A percentile compares a stretch with the other conserved stretches of the same genome.
These are phyloP conservation scores for Sebastes cheni DNA, from an alignment of 2,797 vertebrate species.

Conservation along the genomic window DNA sequence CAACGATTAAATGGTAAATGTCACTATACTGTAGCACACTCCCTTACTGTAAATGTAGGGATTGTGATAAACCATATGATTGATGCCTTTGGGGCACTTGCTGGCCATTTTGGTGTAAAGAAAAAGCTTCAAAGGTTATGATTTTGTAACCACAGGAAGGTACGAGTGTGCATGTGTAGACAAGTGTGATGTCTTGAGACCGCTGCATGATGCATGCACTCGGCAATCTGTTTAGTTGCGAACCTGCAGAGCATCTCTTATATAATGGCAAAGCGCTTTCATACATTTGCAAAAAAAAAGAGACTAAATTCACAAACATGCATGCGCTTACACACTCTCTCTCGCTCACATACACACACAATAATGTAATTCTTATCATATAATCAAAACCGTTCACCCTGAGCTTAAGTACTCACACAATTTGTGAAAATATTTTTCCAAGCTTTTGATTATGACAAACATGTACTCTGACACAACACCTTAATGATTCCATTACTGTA, in stretches of 20 bases:
- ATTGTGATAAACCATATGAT: constrained; percentile 8
- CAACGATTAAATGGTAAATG: neutral
- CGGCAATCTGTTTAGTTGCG: constrained; percentile 23
- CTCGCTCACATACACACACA: neutral
- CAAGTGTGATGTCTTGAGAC: constrained; percentile 30
- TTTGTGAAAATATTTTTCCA: constrained; percentile 11
- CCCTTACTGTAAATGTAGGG: neutral
- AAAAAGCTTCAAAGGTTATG: neutral
- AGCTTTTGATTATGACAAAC: constrained; percentile 14
- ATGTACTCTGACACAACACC: neutral
- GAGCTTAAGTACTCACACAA: neutral
- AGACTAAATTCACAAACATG: neutral
- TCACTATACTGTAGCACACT: neutral
- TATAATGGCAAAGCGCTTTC: constrained; percentile 30
- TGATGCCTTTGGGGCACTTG: neutral
- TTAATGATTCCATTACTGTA: constrained; percentile 33
- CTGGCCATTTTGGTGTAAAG: neutral
- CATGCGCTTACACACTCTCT: neutral
- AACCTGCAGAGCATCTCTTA: constrained; percentile 45
- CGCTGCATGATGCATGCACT: constrained; percentile 29
- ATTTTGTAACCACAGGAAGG: constrained; percentile 26
- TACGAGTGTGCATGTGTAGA: neutral
- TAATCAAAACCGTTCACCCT: neutral
- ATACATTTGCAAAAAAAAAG: constrained; percentile 20
- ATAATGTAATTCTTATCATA: neutral